phyloP scores from a whole-genome alignment of 2,888 invertebrate species.

The Hanleya hanleyi region DNA sequence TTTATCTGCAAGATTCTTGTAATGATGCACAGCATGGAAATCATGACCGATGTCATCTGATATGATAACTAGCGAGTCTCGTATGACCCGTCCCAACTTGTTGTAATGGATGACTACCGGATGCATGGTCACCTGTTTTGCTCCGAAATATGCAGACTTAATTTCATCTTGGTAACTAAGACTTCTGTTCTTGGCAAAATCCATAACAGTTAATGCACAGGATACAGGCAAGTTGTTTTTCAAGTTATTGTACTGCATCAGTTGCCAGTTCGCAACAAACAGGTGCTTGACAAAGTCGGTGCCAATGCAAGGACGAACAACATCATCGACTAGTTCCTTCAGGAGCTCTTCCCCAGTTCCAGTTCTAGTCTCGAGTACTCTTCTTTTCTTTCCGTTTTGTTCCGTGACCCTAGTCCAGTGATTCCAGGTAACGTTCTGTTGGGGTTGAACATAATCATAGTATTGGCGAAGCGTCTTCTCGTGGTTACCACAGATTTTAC shows the following conservation, averaged over 20 bases:
- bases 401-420: constrained; percentile 22
- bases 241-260: constrained; percentile 24
- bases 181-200: constrained; percentile 76
- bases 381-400: constrained; percentile 2
- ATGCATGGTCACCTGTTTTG: constrained; percentile 16
- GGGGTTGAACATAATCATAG: constrained; percentile 19
- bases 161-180: constrained; percentile 34
- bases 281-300: constrained; percentile 27
- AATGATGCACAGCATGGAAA: constrained; percentile 32
- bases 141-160: constrained; percentile 29
- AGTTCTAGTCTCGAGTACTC: constrained; percentile 22
- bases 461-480: constrained; percentile 16
- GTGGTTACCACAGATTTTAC: constrained; percentile 27
- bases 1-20: background rate
- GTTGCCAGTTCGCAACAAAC: constrained; percentile 33
- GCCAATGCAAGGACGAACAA: background rate
- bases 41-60: constrained; percentile 36
- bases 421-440: constrained; percentile 20
- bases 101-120: constrained; percentile 29
- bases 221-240: constrained; percentile 26
- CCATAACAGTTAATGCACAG: constrained; percentile 68
- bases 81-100: constrained; percentile 13
- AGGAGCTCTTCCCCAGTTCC: constrained; percentile 23
- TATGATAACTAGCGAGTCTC: constrained; percentile 27
- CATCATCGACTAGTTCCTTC: constrained; percentile 22